Evolutionary conservation across 1,140 invertebrate species (phyloP).

Genomic region (Heliconius congener): DNA sequence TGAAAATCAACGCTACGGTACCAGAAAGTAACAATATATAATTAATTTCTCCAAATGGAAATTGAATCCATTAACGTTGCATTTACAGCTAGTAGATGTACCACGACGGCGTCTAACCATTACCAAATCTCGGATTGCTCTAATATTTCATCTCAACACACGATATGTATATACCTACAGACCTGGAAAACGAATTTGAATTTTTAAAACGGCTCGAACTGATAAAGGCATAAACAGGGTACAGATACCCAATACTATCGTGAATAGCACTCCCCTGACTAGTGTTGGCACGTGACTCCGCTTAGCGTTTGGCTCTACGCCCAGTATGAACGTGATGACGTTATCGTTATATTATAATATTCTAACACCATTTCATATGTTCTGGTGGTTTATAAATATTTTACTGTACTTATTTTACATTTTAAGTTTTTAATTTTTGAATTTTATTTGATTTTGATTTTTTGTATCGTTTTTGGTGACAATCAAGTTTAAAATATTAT

Average conservation of each 20-base stretch:
- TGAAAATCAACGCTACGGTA: too few species aligned
- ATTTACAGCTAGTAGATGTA: background rate
- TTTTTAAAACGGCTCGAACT: conserved; percentile 6
- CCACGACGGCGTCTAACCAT: background rate
- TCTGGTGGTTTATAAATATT: background rate
- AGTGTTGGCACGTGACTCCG: conserved; percentile 28
- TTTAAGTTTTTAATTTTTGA: too few species aligned
- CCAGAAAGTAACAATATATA: too few species aligned
- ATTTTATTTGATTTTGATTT: too few species aligned
- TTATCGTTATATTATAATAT: conserved; percentile 13
- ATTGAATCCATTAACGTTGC: too few species aligned
- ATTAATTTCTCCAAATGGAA: too few species aligned
- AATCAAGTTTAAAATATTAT: too few species aligned
- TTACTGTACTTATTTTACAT: background rate
- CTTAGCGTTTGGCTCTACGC: conserved; percentile 20
- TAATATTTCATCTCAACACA: conserved; percentile 7
- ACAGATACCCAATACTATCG: background rate
- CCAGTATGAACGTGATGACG: conserved; percentile 10
- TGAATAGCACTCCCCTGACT: conserved; percentile 5
- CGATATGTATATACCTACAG: background rate
- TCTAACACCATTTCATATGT: conserved; percentile 1
- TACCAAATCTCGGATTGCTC: background rate
- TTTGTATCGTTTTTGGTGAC: too few species aligned
- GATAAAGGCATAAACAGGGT: conserved; percentile 1
- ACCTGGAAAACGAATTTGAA: background rate